A percentile compares a stretch with the other conserved stretches of the same genome.
These are phyloP conservation scores for Lottia scabra DNA, from an alignment of 2,888 invertebrate species.

Conservation along the genomic window DNA sequence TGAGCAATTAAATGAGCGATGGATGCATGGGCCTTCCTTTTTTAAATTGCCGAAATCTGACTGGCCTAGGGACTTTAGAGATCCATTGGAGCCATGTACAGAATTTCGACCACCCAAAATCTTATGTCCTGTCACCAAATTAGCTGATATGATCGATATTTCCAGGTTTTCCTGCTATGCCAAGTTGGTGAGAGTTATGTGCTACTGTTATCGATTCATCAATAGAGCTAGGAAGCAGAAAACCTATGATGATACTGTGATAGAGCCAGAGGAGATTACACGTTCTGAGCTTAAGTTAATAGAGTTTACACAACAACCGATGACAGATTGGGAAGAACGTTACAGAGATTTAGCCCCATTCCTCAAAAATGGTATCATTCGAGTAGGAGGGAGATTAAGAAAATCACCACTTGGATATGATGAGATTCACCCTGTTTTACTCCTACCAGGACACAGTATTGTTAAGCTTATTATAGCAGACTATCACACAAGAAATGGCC, in stretches of 20 bases:
- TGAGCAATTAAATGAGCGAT: conserved; percentile 4
- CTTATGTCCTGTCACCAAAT: background rate
- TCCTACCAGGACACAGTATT: background rate
- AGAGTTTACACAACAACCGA: background rate
- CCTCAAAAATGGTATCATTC: conserved; percentile 1
- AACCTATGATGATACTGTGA: background rate
- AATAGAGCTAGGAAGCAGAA: background rate
- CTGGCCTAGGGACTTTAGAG: background rate
- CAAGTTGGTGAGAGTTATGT: conserved; percentile 7
- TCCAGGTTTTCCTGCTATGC: conserved; percentile 4
- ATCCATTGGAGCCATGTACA: background rate
- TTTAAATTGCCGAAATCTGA: background rate
- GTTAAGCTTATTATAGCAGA: conserved; percentile 6
- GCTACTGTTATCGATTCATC: conserved; percentile 11
- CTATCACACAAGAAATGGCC: conserved; percentile 3
- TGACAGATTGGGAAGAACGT: conserved; percentile 5
- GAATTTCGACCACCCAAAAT: background rate
- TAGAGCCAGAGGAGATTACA: background rate
- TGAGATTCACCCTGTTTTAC: conserved; percentile 8
- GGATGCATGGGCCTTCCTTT: conserved; percentile 15
- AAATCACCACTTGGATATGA: conserved; percentile 7
- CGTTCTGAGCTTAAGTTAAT: conserved; percentile 2
- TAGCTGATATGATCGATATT: background rate
- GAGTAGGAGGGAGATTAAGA: conserved; percentile 15
- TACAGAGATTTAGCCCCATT: conserved; percentile 10